phyloP scores from a whole-genome alignment of 2,113 vertebrate genomes.

The Petromus typicus region DNA sequence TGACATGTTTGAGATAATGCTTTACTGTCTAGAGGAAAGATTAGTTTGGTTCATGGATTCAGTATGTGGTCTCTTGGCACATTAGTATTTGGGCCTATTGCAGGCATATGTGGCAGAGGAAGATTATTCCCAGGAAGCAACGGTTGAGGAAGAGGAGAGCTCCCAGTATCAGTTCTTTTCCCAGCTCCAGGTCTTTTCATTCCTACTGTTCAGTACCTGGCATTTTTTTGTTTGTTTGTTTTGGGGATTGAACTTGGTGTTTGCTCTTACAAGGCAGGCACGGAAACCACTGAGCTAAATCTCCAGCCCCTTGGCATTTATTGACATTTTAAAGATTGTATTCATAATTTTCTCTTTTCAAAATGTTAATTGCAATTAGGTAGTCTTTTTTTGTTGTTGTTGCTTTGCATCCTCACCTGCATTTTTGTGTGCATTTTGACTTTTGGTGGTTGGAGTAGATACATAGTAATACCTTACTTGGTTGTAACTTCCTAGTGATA shows the following conservation, averaged over 20 bases:
- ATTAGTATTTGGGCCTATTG: not conserved
- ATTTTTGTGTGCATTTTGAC: slow-evolving; percentile 17
- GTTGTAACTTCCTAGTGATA: no score
- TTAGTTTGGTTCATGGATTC: not conserved
- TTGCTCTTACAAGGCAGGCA: no score
- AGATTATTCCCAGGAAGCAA: not conserved
- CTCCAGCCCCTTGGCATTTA: not conserved
- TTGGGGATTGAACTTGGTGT: no score
- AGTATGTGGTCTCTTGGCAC: not conserved
- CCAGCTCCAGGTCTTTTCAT: not conserved
- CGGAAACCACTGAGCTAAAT: no score
- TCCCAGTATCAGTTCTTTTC: no score
- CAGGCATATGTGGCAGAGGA: not conserved
- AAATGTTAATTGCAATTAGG: not conserved
- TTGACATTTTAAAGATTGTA: not conserved
- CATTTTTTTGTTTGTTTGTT: no score
- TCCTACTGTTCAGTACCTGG: not conserved
- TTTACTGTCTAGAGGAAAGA: not conserved
- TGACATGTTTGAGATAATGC: not conserved
- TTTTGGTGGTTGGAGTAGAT: not conserved
- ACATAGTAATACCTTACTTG: not conserved
- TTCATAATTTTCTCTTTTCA: slow-evolving; percentile 41
- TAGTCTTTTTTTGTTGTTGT: not conserved
- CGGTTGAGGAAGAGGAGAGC: not conserved
- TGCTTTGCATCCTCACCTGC: not conserved